Evolutionary conservation across 2,888 invertebrate species (phyloP).

Genomic region (Linnaemya tessellans): DNA sequence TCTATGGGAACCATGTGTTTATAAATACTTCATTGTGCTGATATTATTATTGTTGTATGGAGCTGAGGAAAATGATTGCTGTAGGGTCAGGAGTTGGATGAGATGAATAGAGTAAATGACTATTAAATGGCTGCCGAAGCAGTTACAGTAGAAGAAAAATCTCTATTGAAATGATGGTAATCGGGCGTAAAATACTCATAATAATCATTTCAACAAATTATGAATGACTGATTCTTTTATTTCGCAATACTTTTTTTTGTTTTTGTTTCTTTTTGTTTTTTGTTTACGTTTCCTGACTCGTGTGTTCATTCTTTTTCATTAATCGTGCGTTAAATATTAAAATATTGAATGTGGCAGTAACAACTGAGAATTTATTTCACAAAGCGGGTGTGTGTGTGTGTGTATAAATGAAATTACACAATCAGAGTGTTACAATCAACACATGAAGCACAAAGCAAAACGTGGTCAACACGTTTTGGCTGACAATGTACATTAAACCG

Average conservation of each 20-base stretch:
- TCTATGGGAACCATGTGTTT: neutral
- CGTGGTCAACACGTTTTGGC: neutral
- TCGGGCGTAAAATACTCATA: slow-evolving; percentile 68
- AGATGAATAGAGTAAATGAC: slow-evolving; percentile 30
- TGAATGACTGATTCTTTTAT: slow-evolving; percentile 57
- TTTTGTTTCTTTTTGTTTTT: neutral
- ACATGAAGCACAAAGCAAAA: neutral
- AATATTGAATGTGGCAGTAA: slow-evolving; percentile 32
- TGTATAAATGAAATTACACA: slow-evolving; percentile 3
- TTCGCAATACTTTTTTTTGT: slow-evolving; percentile 3
- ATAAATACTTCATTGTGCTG: slow-evolving; percentile 28
- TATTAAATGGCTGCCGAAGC: neutral
- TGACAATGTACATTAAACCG: neutral
- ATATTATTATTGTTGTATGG: neutral
- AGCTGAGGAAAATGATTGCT: neutral
- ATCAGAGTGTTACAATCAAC: slow-evolving; percentile 1
- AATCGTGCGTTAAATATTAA: slow-evolving; percentile 60
- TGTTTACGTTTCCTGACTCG: neutral
- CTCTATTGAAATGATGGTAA: slow-evolving; percentile 62
- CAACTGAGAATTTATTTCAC: slow-evolving; percentile 1
- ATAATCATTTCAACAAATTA: slow-evolving; percentile 65
- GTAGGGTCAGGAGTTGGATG: slow-evolving; percentile 1
- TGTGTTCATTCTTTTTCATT: slow-evolving; percentile 37
- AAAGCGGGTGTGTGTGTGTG: neutral
- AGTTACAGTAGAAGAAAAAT: slow-evolving; percentile 22